phyloP scores from a whole-genome alignment of 1,140 invertebrate genomes.

The Mya arenaria region DNA sequence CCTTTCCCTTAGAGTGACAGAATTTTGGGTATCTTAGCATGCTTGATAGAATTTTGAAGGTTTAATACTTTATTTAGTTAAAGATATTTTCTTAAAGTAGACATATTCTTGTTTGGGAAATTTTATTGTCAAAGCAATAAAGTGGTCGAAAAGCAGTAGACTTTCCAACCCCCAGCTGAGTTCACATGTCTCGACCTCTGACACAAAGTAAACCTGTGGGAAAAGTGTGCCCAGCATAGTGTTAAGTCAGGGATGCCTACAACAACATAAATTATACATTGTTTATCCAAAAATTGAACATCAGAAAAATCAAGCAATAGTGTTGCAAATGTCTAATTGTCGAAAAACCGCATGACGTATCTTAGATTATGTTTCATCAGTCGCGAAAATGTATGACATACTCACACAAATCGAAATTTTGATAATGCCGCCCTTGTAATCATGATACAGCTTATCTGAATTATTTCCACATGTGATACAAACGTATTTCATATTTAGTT shows the following conservation, averaged over 20 bases:
- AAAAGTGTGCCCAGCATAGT: too few species aligned
- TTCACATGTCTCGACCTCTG: too few species aligned
- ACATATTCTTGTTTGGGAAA: neutral
- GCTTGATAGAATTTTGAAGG: neutral
- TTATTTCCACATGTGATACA: constrained; percentile 17
- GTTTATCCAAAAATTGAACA: neutral
- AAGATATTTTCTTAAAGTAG: neutral
- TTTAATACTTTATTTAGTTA: neutral
- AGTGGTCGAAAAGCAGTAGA: neutral
- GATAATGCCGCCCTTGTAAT: constrained; percentile 34
- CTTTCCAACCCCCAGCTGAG: too few species aligned
- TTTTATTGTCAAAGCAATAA: neutral
- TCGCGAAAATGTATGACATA: neutral
- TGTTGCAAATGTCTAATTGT: neutral
- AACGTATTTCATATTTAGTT: constrained; percentile 33
- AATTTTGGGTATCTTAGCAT: neutral
- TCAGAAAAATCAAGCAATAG: neutral
- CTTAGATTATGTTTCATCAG: too few species aligned
- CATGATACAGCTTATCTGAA: neutral
- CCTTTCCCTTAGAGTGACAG: neutral
- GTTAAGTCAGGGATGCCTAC: neutral
- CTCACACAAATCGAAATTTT: constrained; percentile 27
- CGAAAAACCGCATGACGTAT: neutral
- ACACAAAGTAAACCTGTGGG: too few species aligned
- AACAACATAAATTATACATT: neutral